Conservation (phyloP, 2,888 invertebrate genomes). For the Drosophila dives region DNA sequence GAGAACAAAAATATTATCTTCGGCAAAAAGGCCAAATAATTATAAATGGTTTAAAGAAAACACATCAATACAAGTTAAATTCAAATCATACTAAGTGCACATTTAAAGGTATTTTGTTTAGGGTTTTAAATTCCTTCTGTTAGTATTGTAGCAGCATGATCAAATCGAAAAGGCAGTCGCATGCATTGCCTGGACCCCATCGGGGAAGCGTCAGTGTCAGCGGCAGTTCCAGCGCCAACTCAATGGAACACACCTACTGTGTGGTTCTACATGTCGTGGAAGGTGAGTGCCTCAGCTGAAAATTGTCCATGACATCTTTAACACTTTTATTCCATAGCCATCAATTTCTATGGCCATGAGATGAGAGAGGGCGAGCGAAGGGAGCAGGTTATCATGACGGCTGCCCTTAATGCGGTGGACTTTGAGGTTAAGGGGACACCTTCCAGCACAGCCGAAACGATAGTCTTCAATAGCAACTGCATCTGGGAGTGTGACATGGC, state of each 20-base stretch:
- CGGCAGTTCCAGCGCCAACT: conserved; percentile 40
- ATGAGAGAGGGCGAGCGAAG: conserved; percentile 36
- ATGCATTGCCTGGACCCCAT: conserved; percentile 25
- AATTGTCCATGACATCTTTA: not conserved
- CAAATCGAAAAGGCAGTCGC: conserved; percentile 37
- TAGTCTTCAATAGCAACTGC: conserved; percentile 90
- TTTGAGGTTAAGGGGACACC: conserved; percentile 89
- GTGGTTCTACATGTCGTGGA: conserved; percentile 82
- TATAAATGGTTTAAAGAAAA: conserved; percentile 10
- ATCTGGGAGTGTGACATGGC: conserved; percentile 92
- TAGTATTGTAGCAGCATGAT: conserved; percentile 45
- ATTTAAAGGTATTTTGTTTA: conserved; percentile 29
- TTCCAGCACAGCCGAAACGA: conserved; percentile 86
- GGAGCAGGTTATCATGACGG: conserved; percentile 87
- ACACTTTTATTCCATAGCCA: conserved; percentile 36
- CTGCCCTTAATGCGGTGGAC: conserved; percentile 88
- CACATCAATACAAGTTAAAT: conserved; percentile 41
- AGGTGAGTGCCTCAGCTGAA: conserved; percentile 57
- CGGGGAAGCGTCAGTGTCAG: conserved; percentile 43
- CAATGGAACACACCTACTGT: conserved; percentile 70
- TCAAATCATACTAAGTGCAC: conserved; percentile 27
- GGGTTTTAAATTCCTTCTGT: conserved; percentile 43
- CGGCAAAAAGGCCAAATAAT: conserved; percentile 3
- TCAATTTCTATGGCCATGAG: conserved; percentile 58
- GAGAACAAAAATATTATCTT: conserved; percentile 9